Evolutionary conservation across 2,113 vertebrate genomes (phyloP).

Genomic region (Erythrolamprus reginae): DNA sequence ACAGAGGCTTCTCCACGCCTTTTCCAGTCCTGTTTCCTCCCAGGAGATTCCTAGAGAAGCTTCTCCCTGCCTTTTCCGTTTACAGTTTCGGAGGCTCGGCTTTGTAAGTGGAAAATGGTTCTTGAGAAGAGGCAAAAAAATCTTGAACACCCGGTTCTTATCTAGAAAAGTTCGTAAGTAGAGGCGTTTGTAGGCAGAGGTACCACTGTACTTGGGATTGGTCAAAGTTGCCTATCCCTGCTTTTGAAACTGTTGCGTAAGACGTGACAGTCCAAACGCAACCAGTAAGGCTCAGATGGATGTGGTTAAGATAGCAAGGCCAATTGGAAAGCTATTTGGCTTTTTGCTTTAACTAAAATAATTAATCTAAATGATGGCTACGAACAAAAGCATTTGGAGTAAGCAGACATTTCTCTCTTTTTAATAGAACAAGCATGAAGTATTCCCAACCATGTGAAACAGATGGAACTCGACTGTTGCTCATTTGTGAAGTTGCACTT

Average conservation of each 20-base stretch:
- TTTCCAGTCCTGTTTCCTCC: no score
- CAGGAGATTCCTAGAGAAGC: no score
- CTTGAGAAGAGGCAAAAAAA: no score
- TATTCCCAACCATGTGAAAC: constrained; percentile 71
- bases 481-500: constrained; percentile 80
- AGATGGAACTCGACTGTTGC: constrained; percentile 72
- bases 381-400: neutral
- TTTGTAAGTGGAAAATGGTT: no score
- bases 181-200: no score
- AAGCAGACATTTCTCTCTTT: constrained; percentile 9
- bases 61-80: no score
- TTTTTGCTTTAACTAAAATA: neutral
- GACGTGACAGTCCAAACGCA: neutral
- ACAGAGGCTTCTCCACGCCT: no score
- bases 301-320: neutral
- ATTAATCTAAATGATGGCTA: neutral
- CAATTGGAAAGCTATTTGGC: neutral
- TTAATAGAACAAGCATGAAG: constrained; percentile 71
- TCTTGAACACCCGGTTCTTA: no score
- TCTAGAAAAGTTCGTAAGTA: no score
- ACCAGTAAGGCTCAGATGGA: neutral
- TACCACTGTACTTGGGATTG: no score
- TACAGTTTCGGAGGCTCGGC: no score
- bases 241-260: neutral
- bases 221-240: neutral